Evolutionary conservation across 2,113 vertebrate species (phyloP).

Genomic region (Sigmodon hispidus): DNA sequence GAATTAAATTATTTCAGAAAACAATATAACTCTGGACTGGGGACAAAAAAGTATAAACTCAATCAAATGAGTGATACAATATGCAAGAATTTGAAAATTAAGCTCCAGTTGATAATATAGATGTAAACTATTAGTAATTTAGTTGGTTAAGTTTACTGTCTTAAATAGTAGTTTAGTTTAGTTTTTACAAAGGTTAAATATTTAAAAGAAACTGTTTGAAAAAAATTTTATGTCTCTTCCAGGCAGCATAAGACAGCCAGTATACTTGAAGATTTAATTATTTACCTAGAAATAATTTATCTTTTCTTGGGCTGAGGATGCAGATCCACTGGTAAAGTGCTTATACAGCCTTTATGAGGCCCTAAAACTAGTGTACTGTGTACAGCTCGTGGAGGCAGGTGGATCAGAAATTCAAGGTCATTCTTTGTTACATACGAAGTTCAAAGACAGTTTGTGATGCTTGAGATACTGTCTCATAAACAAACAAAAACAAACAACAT

Average conservation of each 20-base stretch:
- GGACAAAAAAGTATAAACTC: background rate
- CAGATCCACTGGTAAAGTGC: too few species aligned
- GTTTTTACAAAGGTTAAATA: conserved; percentile 16
- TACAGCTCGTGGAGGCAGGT: background rate
- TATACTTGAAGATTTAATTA: conserved; percentile 5
- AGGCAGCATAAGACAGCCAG: background rate
- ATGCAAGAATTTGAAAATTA: conserved; percentile 32
- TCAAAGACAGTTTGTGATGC: background rate
- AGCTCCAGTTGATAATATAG: background rate
- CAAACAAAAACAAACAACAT: background rate
- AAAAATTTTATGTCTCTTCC: background rate
- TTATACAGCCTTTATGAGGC: too few species aligned
- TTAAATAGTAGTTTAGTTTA: conserved; percentile 23
- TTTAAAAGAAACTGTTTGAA: background rate
- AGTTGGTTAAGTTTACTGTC: conserved; percentile 37
- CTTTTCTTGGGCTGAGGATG: background rate
- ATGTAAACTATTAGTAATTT: background rate
- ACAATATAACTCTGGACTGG: background rate
- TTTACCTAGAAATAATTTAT: conserved; percentile 26
- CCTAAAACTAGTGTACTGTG: background rate
- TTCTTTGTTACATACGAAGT: background rate
- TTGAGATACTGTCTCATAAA: background rate
- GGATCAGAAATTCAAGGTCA: background rate
- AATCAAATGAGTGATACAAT: background rate
- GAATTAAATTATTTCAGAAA: background rate